Evolutionary conservation across 2,888 invertebrate species (phyloP).

Genomic region (Protonemura montana): DNA sequence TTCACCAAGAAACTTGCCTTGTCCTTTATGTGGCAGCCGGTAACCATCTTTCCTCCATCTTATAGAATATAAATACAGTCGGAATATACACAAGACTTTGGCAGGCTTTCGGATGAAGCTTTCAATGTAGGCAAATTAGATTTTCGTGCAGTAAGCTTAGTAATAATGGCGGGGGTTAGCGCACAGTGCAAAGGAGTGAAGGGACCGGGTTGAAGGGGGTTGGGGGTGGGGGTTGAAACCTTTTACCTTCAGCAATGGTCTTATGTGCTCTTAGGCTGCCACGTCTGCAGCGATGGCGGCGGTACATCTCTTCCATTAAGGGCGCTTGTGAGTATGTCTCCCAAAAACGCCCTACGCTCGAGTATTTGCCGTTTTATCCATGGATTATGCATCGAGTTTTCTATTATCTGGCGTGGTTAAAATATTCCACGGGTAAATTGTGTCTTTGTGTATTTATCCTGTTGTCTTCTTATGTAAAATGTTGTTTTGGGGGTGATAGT

Average conservation of each 20-base stretch:
- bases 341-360: neutral
- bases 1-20: neutral
- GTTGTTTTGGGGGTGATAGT: no score
- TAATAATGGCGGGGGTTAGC: constrained; percentile 53
- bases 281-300: neutral
- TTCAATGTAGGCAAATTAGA: constrained; percentile 57
- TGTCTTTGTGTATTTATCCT: neutral
- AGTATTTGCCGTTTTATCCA: neutral
- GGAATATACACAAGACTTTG: constrained; percentile 24
- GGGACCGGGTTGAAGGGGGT: constrained; percentile 40
- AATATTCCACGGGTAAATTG: neutral
- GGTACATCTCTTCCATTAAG: constrained; percentile 27
- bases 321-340: neutral
- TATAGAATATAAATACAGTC: constrained; percentile 15
- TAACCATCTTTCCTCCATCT: constrained; percentile 25
- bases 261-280: neutral
- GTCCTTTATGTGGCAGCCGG: neutral
- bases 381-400: neutral
- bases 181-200: constrained; percentile 39
- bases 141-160: constrained; percentile 55
- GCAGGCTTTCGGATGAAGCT: constrained; percentile 48
- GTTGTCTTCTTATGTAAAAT: no score
- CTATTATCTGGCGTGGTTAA: neutral
- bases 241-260: constrained; percentile 39
- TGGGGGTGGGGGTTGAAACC: constrained; percentile 32